A percentile compares a stretch with the other conserved stretches of the same genome.
These are phyloP conservation scores for Cisticola juncidis DNA, from an alignment of 2,113 vertebrate species.

Conservation along the genomic window DNA sequence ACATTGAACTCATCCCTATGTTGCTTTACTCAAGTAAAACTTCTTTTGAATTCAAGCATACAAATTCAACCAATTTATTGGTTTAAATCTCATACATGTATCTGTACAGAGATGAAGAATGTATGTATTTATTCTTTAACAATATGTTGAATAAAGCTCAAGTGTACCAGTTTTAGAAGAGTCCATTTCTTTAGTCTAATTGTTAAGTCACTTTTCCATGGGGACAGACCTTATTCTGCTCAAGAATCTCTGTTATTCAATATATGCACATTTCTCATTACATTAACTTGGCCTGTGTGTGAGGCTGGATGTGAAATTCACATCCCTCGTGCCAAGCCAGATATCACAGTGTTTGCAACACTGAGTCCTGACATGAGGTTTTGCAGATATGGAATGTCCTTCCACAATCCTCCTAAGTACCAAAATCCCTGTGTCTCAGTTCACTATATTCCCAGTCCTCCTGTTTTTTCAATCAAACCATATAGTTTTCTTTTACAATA, in stretches of 20 bases:
- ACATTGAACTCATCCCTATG: neutral
- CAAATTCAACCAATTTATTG: neutral
- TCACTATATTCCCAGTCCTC: neutral
- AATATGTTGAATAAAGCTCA: conserved; percentile 14
- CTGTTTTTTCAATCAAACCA: neutral
- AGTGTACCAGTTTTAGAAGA: conserved; percentile 29
- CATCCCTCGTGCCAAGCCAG: neutral
- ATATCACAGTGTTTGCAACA: neutral
- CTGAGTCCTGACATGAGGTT: neutral
- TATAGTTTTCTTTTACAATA: neutral
- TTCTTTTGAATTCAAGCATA: neutral
- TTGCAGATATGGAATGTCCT: neutral
- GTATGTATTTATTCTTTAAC: conserved; percentile 23
- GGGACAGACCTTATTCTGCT: conserved; percentile 1
- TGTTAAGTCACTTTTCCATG: conserved; percentile 22
- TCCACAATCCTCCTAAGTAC: neutral
- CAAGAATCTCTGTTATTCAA: neutral
- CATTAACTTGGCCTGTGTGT: neutral
- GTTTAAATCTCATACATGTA: neutral
- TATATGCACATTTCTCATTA: conserved; percentile 18
- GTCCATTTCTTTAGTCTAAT: neutral
- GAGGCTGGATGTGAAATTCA: conserved; percentile 12
- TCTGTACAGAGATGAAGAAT: neutral
- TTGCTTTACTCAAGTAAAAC: conserved; percentile 1
- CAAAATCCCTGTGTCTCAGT: neutral